Conservation (phyloP, 2,113 vertebrate species). For the Onychostruthus taczanowskii region DNA sequence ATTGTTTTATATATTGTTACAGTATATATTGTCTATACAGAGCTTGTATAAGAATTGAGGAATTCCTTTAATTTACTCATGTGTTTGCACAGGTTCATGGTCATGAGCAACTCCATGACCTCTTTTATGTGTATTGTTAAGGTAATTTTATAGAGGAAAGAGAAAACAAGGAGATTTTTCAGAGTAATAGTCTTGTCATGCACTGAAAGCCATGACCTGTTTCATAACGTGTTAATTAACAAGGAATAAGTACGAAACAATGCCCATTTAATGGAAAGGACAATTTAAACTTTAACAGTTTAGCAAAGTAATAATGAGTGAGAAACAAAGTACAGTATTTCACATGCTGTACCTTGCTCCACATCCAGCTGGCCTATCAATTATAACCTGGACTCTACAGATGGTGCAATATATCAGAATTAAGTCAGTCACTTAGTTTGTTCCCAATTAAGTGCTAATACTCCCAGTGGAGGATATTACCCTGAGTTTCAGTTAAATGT, state of each 20-base stretch:
- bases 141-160: neutral
- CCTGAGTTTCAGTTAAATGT: constrained; percentile 3
- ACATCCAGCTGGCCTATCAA: constrained; percentile 54
- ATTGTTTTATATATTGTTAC: neutral
- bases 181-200: neutral
- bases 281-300: constrained; percentile 8
- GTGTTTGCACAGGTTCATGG: neutral
- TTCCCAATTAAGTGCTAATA: constrained; percentile 50
- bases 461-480: constrained; percentile 29
- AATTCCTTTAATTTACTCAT: neutral
- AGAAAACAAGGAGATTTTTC: neutral
- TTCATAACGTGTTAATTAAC: neutral
- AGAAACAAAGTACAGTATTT: neutral
- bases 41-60: neutral
- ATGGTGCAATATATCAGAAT: constrained; percentile 63
- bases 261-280: neutral
- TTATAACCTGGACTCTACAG: constrained; percentile 47
- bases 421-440: constrained; percentile 56
- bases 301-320: neutral
- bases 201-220: neutral
- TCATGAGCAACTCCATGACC: neutral
- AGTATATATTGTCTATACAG: neutral
- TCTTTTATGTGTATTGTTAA: neutral
- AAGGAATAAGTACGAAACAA: neutral
- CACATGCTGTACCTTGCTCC: neutral